Conservation (phyloP, 2,888 invertebrate species). For the Rotaria sp. region DNA sequence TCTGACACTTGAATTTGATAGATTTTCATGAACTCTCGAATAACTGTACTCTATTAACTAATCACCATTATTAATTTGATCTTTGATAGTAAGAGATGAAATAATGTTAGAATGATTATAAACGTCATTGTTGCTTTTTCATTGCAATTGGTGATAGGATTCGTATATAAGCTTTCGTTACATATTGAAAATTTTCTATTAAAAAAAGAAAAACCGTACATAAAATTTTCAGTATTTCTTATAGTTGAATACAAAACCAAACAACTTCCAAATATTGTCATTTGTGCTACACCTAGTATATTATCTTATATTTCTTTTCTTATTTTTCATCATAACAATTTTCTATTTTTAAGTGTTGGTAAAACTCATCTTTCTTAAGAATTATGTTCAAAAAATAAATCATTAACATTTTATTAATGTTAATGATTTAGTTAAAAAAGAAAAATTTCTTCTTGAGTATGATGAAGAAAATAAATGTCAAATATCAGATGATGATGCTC, state of each 20-base stretch:
- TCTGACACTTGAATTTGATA: too few species aligned
- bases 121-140: neutral
- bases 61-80: too few species aligned
- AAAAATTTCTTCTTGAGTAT: constrained; percentile 74
- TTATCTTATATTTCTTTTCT: too few species aligned
- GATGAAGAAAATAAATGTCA: constrained; percentile 80
- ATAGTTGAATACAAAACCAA: neutral
- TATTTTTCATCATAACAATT: neutral
- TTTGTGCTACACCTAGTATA: constrained; percentile 4
- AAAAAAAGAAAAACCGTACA: too few species aligned
- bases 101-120: neutral
- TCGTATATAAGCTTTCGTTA: fast-evolving
- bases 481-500: constrained; percentile 86
- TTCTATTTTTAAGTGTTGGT: neutral
- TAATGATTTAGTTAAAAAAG: constrained; percentile 76
- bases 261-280: neutral
- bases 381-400: neutral
- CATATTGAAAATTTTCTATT: too few species aligned
- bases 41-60: too few species aligned
- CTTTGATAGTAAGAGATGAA: too few species aligned
- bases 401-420: constrained; percentile 72
- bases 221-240: neutral
- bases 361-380: neutral
- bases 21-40: too few species aligned
- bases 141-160: neutral